These are phyloP conservation scores for Synergus laeviventris DNA, from an alignment of 2,888 invertebrate genomes.

Conservation along the genomic window DNA sequence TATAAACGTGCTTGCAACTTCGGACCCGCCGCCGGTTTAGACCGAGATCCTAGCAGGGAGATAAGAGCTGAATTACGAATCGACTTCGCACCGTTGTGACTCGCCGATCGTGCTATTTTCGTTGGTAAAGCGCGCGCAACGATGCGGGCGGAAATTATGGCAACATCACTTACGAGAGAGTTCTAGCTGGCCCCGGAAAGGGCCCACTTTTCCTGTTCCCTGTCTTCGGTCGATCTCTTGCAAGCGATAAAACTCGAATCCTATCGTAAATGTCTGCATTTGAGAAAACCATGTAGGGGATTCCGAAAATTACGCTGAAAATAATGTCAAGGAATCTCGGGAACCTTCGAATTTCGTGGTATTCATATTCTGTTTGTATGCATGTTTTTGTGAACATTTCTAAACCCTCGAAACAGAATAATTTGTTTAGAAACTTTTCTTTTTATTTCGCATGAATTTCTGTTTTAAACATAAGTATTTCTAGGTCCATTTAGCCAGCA, in stretches of 20 bases:
- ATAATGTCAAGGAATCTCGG: not conserved
- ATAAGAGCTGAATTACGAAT: conserved; percentile 42
- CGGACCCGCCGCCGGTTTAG: conserved; percentile 29
- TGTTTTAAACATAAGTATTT: too few species aligned
- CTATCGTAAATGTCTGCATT: conserved; percentile 21
- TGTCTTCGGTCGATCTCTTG: conserved; percentile 19
- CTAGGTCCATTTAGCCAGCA: too few species aligned
- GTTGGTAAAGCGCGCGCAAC: conserved; percentile 32
- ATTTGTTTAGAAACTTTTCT: too few species aligned
- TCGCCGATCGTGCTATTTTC: conserved; percentile 38
- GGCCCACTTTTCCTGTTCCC: conserved; percentile 31
- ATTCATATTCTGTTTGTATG: too few species aligned
- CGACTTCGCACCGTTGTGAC: conserved; percentile 36
- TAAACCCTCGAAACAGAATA: too few species aligned
- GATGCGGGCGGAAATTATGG: conserved; percentile 43
- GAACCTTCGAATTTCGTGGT: not conserved
- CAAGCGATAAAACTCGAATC: conserved; percentile 28
- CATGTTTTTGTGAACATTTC: too few species aligned
- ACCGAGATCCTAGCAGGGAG: conserved; percentile 33
- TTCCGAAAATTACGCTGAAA: not conserved
- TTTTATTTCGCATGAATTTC: too few species aligned
- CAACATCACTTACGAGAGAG: conserved; percentile 28
- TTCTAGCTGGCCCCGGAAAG: conserved; percentile 28
- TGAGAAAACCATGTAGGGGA: conserved; percentile 11
- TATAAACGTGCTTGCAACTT: conserved; percentile 35